Conservation (phyloP, 2,888 invertebrate genomes). For the Cantharis rufa region DNA sequence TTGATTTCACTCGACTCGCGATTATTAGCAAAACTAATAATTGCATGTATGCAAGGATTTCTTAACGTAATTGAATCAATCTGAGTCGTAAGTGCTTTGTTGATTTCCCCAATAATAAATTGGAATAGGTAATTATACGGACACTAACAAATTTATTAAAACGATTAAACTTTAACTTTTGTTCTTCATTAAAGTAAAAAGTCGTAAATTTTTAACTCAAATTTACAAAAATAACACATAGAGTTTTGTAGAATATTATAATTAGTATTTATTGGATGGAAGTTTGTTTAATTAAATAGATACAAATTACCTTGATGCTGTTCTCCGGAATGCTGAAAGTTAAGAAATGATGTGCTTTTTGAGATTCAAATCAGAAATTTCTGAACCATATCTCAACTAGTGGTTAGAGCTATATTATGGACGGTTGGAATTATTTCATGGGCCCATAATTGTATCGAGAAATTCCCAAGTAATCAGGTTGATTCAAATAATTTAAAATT, state of each 20-base stretch:
- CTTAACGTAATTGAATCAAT: neutral
- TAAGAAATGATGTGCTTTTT: neutral
- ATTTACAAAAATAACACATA: no score
- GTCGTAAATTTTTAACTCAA: no score
- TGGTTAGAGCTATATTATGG: no score
- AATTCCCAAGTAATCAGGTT: neutral
- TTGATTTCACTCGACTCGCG: conserved; percentile 7
- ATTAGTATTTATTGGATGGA: neutral
- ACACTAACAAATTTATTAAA: neutral
- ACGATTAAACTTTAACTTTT: neutral
- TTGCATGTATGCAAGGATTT: conserved; percentile 12
- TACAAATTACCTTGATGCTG: neutral
- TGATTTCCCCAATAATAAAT: no score
- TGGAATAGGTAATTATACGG: neutral
- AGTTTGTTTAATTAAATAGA: neutral
- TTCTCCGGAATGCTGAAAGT: neutral
- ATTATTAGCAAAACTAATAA: conserved; percentile 24
- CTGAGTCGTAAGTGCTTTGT: neutral
- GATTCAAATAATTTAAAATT: neutral
- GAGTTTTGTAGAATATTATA: no score
- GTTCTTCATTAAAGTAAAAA: neutral
- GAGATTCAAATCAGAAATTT: neutral
- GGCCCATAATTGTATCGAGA: neutral
- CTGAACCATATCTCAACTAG: no score
- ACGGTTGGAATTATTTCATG: no score